Percentiles rank a stretch among this genome's conserved stretches.
These are phyloP conservation scores for Molossus alvarezi DNA, from an alignment of 2,797 vertebrate species.

Conservation along the genomic window DNA sequence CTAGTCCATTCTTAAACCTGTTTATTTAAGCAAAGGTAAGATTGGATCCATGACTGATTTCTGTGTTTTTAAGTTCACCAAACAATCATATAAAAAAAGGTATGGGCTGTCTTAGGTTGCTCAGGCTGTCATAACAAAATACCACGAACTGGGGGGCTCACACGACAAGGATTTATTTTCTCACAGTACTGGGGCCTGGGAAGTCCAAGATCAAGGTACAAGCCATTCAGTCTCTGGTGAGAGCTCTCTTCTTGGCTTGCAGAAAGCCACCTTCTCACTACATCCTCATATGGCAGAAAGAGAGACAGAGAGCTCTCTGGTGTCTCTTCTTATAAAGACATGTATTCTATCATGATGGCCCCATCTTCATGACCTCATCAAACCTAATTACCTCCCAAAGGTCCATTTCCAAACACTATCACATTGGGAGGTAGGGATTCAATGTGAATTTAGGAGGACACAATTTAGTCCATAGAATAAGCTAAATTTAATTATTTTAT, in stretches of 20 bases:
- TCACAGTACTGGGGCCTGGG: neutral
- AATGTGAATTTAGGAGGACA: neutral
- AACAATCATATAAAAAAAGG: neutral
- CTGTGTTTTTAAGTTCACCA: slow-evolving; percentile 35
- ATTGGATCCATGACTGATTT: neutral
- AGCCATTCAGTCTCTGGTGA: neutral
- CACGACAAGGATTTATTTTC: neutral
- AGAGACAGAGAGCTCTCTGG: neutral
- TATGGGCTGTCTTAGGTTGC: neutral
- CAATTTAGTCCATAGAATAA: neutral
- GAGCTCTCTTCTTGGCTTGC: neutral
- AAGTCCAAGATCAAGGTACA: neutral
- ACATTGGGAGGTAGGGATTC: neutral
- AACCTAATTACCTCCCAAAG: neutral
- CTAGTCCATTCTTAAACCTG: neutral
- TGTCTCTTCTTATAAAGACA: neutral
- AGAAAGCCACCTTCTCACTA: neutral
- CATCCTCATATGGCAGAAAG: neutral
- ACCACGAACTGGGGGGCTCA: neutral
- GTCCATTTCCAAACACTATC: neutral
- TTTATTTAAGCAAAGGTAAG: neutral
- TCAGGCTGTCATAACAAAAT: neutral
- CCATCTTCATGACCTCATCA: neutral
- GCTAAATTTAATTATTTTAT: neutral
- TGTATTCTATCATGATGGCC: neutral